Conservation (phyloP, 2,888 invertebrate species). For the Thelaira solivaga region DNA sequence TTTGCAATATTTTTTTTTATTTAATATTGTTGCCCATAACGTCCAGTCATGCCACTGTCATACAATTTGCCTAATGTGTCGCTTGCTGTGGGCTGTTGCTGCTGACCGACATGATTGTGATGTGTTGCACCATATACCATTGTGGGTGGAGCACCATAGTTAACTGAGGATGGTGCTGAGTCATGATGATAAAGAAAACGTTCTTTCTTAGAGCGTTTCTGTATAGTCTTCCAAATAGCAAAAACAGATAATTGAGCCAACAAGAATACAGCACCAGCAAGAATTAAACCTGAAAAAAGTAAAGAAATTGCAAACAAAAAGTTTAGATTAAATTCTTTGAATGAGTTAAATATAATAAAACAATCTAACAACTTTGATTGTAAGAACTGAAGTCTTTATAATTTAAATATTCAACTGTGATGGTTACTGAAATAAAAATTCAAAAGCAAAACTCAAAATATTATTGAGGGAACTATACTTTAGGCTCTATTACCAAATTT, state of each 20-base stretch:
- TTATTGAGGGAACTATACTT: too few species aligned
- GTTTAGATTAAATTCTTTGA: too few species aligned
- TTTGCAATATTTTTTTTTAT: not conserved
- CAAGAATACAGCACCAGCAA: conserved; percentile 91
- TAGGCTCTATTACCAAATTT: too few species aligned
- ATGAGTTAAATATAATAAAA: too few species aligned
- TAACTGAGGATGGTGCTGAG: conserved; percentile 68
- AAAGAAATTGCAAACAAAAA: too few species aligned
- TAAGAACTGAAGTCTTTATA: too few species aligned
- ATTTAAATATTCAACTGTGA: too few species aligned
- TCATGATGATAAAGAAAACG: conserved; percentile 74
- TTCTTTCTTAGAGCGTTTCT: conserved; percentile 74
- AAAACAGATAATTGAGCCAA: conserved; percentile 92
- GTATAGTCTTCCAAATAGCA: conserved; percentile 86
- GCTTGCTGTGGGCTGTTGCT: conserved; percentile 79
- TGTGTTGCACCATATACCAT: conserved; percentile 71
- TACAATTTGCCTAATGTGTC: conserved; percentile 92
- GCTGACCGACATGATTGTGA: conserved; percentile 67
- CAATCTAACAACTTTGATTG: too few species aligned
- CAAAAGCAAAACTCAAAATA: too few species aligned
- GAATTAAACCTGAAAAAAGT: conserved; percentile 82
- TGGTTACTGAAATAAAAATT: too few species aligned
- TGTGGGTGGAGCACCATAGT: conserved; percentile 69
- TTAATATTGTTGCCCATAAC: conserved; percentile 76
- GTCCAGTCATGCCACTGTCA: conserved; percentile 88